A percentile compares a stretch with the other conserved stretches of the same genome.
Conservation (phyloP, 53 echinoderm and acorn worm genomes). For the Holothuria leucospilota region DNA sequence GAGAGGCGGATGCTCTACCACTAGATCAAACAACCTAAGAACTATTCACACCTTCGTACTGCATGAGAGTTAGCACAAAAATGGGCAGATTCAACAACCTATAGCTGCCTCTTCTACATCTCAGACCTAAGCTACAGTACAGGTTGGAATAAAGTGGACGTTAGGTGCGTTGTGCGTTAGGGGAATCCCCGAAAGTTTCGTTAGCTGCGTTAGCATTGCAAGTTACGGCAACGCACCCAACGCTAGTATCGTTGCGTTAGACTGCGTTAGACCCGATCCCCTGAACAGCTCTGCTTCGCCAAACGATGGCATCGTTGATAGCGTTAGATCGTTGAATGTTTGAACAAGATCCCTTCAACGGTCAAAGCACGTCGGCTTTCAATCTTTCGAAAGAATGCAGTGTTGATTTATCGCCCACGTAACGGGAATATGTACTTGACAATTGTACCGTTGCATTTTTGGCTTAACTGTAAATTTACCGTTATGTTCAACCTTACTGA, state of each 20-base stretch:
- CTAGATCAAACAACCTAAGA: too few species aligned
- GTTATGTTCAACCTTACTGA: too few species aligned
- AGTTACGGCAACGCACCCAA: neutral
- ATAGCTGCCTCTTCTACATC: too few species aligned
- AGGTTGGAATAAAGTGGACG: neutral
- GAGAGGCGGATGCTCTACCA: too few species aligned
- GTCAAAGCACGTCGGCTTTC: constrained; percentile 7
- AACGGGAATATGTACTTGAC: neutral
- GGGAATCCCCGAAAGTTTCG: constrained; percentile 13
- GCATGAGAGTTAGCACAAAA: too few species aligned
- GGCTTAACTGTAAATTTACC: too few species aligned
- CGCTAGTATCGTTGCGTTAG: constrained; percentile 30
- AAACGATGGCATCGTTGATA: constrained; percentile 11
- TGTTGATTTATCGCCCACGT: constrained; percentile 1
- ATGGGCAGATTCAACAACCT: too few species aligned
- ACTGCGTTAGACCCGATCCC: neutral
- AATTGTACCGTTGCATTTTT: neutral
- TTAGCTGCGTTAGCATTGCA: neutral
- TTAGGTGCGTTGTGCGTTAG: constrained; percentile 16
- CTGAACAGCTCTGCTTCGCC: neutral
- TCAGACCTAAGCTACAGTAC: too few species aligned
- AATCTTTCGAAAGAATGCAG: neutral
- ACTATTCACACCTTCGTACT: too few species aligned
- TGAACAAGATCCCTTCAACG: neutral
- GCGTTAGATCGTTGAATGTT: neutral